Conservation (phyloP, 2,888 invertebrate species). For the Agrilus cyanescens region DNA sequence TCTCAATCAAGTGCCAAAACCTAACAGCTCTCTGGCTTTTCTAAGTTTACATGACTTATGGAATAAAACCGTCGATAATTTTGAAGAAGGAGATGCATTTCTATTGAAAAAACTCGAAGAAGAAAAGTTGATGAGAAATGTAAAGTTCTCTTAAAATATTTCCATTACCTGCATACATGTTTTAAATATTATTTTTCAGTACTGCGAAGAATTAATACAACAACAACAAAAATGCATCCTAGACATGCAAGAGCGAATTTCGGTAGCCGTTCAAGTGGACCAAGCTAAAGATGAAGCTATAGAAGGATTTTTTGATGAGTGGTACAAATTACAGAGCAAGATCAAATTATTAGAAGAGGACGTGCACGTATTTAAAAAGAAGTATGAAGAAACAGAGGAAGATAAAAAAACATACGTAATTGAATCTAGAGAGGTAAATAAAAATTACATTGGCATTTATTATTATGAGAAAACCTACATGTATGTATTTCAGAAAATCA, state of each 20-base stretch:
- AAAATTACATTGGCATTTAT: background rate
- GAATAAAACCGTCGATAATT: constrained; percentile 32
- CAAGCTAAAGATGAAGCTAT: constrained; percentile 62
- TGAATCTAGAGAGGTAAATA: background rate
- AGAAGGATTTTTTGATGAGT: constrained; percentile 50
- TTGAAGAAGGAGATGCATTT: constrained; percentile 10
- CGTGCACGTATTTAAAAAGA: constrained; percentile 10
- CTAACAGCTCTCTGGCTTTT: constrained; percentile 20
- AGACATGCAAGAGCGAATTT: constrained; percentile 67
- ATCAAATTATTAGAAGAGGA: constrained; percentile 26
- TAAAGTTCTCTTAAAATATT: constrained; percentile 28
- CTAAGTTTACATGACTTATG: constrained; percentile 53
- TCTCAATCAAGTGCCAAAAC: no score
- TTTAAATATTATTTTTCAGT: constrained; percentile 34
- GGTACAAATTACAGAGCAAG: constrained; percentile 38
- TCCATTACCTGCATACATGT: background rate
- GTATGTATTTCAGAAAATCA: constrained; percentile 35
- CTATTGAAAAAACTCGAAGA: constrained; percentile 50
- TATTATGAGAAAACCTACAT: background rate
- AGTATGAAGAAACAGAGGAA: no score
- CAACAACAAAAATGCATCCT: constrained; percentile 59
- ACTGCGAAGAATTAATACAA: constrained; percentile 65
- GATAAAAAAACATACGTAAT: constrained; percentile 1
- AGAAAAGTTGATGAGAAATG: constrained; percentile 64
- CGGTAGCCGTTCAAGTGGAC: constrained; percentile 68